Base-by-base conservation (phyloP, 2,797 vertebrate species). In the Acrossocheilus wenchowensis region DNA sequence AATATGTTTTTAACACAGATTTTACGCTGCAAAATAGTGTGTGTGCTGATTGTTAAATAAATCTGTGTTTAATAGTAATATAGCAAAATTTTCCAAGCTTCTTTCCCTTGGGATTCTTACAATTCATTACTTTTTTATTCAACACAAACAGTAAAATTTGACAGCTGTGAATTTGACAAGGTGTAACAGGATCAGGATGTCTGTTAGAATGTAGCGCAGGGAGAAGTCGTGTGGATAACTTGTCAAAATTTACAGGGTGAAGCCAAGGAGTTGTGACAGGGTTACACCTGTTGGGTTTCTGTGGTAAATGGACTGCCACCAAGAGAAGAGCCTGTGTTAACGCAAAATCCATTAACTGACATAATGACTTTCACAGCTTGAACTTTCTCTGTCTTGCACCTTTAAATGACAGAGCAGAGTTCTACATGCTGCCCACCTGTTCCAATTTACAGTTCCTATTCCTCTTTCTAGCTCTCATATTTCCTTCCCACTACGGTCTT, bases 331-430 rank as follows among this genome's bases (percentile, higher is more conserved):
- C 45, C 19, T 21, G n/a, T 71, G 75, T 72, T 79, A 85, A 79
- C 11, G 2, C 2, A 43, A 62, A 85, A 85, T 85, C 77, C 62
- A 85, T 85, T 85, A 85, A 80, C 77, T 45, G 77, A 62, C 66
- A 78, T 54, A 85, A 85, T 85, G 66, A 48, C 39, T 85, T 85
- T 80, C 77, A 48, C 66, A 72, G 84, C 77, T 85, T 72, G 74
- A 85, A 69, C 36, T 60, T 43, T 84, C 64, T 72, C 48, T 54
- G 62, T 57, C 83, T 54, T 57, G 39, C 50, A 36, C 36, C 11
- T 78, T 85, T 39, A 79, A 15, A 69, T 54, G 66, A 72, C 48
- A 78, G 21, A 84, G 73, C 60, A 54, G 6, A 78, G 23, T 36
- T 57, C 50, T 45, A 15, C 50, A 21, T 23, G 30, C 17, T 73